Percentiles rank a stretch among this genome's conserved stretches.
Evolutionary conservation across 2,888 invertebrate species (phyloP).

Genomic region (Leucoptera coffeella): DNA sequence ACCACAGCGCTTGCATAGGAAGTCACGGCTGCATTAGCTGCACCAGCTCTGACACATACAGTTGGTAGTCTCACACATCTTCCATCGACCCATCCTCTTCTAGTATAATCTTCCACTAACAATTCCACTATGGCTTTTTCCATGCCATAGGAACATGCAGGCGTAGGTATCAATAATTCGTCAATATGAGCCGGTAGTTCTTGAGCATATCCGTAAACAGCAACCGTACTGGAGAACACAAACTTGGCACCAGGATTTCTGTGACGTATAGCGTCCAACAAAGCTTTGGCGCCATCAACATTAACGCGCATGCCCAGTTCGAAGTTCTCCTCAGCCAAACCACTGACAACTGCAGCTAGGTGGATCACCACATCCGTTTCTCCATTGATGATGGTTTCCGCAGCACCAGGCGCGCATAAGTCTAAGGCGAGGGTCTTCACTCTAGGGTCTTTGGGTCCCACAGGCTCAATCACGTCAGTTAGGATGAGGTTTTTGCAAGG

Average conservation of each 20-base stretch:
- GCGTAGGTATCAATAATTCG: slow-evolving; percentile 21
- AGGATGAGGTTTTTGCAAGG: slow-evolving; percentile 14
- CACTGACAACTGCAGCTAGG: slow-evolving; percentile 34
- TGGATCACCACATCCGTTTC: slow-evolving; percentile 21
- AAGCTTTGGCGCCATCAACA: slow-evolving; percentile 25
- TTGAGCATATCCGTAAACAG: slow-evolving; percentile 21
- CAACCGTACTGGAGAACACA: slow-evolving; percentile 26
- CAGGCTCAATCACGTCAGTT: slow-evolving; percentile 3
- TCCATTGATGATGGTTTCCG: slow-evolving; percentile 13
- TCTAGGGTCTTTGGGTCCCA: slow-evolving; percentile 11
- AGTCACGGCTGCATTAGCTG: slow-evolving; percentile 30
- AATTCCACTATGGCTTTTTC: slow-evolving; percentile 34
- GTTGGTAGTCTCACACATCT: slow-evolving; percentile 27
- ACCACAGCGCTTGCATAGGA: slow-evolving; percentile 35
- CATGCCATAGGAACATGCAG: slow-evolving; percentile 30
- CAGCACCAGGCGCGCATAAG: slow-evolving; percentile 12
- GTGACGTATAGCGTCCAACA: slow-evolving; percentile 21
- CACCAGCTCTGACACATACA: slow-evolving; percentile 28
- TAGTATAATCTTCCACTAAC: slow-evolving; percentile 26
- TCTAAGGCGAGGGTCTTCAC: slow-evolving; percentile 13
- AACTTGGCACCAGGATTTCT: slow-evolving; percentile 15
- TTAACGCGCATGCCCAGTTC: slow-evolving; percentile 29
- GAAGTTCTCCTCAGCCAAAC: slow-evolving; percentile 29
- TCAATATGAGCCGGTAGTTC: slow-evolving; percentile 15
- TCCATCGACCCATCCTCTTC: slow-evolving; percentile 28